A percentile compares a stretch with the other conserved stretches of the same genome.
phyloP scores from a whole-genome alignment of 2,113 vertebrate species.

The Psettodes erumei region DNA sequence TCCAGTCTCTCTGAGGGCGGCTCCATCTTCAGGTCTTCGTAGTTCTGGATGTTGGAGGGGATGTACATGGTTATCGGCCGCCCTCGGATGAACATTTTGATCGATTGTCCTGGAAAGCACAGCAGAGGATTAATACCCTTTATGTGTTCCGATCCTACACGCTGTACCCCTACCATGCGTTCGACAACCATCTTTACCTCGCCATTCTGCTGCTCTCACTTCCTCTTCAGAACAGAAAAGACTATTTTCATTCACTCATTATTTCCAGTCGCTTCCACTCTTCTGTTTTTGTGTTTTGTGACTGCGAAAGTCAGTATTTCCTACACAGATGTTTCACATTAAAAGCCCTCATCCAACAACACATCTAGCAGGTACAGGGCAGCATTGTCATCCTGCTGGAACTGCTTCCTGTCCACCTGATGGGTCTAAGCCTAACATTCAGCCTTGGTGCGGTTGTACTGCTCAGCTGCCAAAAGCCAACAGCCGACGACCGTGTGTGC shows the following conservation, averaged over 20 bases:
- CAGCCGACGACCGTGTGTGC: background rate
- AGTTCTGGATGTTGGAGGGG: constrained; percentile 89
- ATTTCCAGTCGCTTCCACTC: background rate
- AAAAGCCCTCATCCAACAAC: background rate
- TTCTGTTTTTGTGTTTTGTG: background rate
- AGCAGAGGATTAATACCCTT: background rate
- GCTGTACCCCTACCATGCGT: too few relatives aligned
- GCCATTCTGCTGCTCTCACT: too few relatives aligned
- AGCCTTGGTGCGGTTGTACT: background rate
- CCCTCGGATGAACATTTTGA: constrained; percentile 94
- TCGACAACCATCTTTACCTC: too few relatives aligned
- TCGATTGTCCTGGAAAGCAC: constrained; percentile 82
- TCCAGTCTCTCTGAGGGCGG: constrained; percentile 87
- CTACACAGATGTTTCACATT: background rate
- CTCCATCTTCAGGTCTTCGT: constrained; percentile 89
- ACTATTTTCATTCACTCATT: background rate
- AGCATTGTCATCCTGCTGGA: background rate
- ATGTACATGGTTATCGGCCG: constrained; percentile 95
- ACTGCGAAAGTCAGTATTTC: background rate
- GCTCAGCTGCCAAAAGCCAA: background rate
- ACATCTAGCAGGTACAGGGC: background rate
- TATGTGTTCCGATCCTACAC: too few relatives aligned
- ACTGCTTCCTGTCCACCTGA: background rate
- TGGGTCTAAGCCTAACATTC: background rate
- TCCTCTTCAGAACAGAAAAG: too few relatives aligned